Base-by-base conservation (phyloP, 2,797 vertebrate species). In the Sciaenops ocellatus region DNA sequence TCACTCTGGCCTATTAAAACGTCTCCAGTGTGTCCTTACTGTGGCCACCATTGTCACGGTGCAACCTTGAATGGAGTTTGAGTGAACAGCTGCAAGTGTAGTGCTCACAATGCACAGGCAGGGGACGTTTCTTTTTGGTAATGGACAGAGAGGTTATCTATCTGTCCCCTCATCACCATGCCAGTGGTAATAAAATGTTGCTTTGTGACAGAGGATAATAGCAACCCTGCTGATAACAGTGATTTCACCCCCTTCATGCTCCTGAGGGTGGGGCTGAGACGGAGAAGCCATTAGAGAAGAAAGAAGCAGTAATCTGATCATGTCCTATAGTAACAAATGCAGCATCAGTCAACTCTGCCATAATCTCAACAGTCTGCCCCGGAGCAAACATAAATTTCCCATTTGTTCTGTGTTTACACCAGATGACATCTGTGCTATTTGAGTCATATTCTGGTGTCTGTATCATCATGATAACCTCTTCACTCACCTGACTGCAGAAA, bases 301-400 rank as follows among this genome's bases (percentile, higher is more conserved):
- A 80, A 79, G 74, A 79, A 80, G 73, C 78, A 20, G 56, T 93
- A 88, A 93, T 93, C 79, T 85, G 78, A 93, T 93, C 87, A 85
- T 82, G 87, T 90, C 85, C 82, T 76, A 50, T 64, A 65, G 78
- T 68, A 69, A 55, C 47, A 64, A 83, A 86, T 42, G 60, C 3
- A n/a, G 77, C 80, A 86, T 92, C 82, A 79, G 55, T 93, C 89
- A 89, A 30, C 51, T 26, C 56, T 78, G 68, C 81, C 76, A 77
- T 85, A 72, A 84, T 82, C 79, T 69, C 66, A 73, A 78, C 72
- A 57, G 51, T 73, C 76, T 79, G 68, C 80, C 80, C 66, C 0
- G 1, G 61, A 82, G 79, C 60, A 18, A 79, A 78, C 51, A 80
- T 52, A 66, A 20, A 77, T 81, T 60, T 67, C 30, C 51, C 38